Percentiles rank a stretch among this genome's conserved stretches.
Evolutionary conservation across 2,113 vertebrate genomes (phyloP).

Genomic region (Chiloscyllium plagiosum): DNA sequence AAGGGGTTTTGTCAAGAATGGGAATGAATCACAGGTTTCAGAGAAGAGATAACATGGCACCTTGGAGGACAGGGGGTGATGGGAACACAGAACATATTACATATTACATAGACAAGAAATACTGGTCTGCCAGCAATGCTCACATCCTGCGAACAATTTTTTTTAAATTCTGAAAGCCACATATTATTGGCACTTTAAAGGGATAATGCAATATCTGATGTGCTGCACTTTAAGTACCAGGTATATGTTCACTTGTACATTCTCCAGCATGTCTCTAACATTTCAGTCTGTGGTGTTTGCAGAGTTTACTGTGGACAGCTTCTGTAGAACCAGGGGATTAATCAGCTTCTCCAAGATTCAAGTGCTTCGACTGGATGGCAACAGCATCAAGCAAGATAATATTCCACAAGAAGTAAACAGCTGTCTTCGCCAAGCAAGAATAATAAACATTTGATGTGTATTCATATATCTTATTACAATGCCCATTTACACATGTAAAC

Average conservation of each 20-base stretch:
- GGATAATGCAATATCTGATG: background rate
- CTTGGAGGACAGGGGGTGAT: too few relatives aligned
- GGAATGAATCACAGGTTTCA: too few relatives aligned
- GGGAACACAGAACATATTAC: too few relatives aligned
- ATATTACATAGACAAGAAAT: too few relatives aligned
- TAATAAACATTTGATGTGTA: slow-evolving; percentile 68
- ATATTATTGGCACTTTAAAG: background rate
- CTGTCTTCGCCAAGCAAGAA: slow-evolving; percentile 75
- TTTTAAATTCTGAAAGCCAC: background rate
- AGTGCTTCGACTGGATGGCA: slow-evolving; percentile 84
- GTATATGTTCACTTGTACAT: background rate
- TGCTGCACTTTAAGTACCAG: too few relatives aligned
- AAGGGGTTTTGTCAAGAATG: too few relatives aligned
- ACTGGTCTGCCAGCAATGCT: too few relatives aligned
- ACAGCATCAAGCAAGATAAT: slow-evolving; percentile 66
- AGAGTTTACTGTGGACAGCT: slow-evolving; percentile 92
- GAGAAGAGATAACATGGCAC: too few relatives aligned
- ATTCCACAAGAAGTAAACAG: slow-evolving; percentile 69
- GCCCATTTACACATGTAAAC: background rate
- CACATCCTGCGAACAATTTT: too few relatives aligned
- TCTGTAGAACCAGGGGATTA: slow-evolving; percentile 77
- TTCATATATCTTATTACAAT: background rate
- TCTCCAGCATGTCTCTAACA: background rate
- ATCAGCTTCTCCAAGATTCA: slow-evolving; percentile 82
- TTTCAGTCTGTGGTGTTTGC: slow-evolving; percentile 37